A percentile compares a stretch with the other conserved stretches of the same genome.
phyloP scores from a whole-genome alignment of 1,140 invertebrate species.

The Steinernema feltiae region DNA sequence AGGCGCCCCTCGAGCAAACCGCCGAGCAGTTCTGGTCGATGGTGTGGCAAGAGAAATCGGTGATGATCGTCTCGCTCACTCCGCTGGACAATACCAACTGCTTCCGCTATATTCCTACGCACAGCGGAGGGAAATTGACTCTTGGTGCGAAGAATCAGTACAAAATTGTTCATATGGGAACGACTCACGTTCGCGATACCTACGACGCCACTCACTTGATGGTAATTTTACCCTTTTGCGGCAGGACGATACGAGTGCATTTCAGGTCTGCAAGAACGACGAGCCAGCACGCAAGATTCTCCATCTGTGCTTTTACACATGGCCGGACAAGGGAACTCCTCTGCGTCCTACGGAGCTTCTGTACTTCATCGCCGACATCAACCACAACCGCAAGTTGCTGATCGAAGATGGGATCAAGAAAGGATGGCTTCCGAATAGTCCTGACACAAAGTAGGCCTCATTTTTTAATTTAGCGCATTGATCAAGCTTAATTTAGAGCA shows the following conservation, averaged over 20 bases:
- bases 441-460: conserved; percentile 5
- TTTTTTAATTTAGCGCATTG: conserved; percentile 9
- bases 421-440: conserved; percentile 26
- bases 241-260: background rate
- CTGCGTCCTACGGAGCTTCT: conserved; percentile 36
- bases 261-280: conserved; percentile 15
- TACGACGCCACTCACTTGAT: conserved; percentile 39
- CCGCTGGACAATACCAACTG: conserved; percentile 29
- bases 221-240: conserved; percentile 19
- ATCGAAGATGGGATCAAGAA: conserved; percentile 26
- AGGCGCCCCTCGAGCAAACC: conserved; percentile 35
- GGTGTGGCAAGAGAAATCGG: conserved; percentile 38
- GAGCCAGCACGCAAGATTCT: conserved; percentile 30
- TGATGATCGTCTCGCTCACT: conserved; percentile 31
- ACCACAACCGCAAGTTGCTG: conserved; percentile 39
- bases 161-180: conserved; percentile 31
- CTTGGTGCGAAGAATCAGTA: conserved; percentile 21
- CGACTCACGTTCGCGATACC: conserved; percentile 27
- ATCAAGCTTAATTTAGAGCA: conserved; percentile 22
- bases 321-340: conserved; percentile 42
- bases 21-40: conserved; percentile 41
- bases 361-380: conserved; percentile 40
- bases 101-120: conserved; percentile 29
- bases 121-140: conserved; percentile 20
- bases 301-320: conserved; percentile 28